Base-by-base conservation (phyloP, 1,140 invertebrate species). In the Drosophila jambulina region DNA sequence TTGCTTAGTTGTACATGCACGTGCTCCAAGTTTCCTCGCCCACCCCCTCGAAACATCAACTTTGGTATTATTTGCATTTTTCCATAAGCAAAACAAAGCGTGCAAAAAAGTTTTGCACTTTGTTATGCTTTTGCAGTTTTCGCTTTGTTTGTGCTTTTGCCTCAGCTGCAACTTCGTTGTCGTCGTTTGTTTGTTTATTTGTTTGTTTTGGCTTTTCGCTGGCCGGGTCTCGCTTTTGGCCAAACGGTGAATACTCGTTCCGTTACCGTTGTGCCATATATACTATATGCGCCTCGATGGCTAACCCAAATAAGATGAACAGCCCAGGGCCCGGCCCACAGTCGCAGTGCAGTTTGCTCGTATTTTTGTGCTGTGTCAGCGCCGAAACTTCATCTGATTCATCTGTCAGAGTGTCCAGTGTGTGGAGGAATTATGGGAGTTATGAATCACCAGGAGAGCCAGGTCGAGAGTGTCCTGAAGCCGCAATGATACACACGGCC, bases 271-370 rank as follows among this genome's bases (percentile, higher is more conserved):
- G 23, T 32, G 36, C 79, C 61, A 74, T 71, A 75, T 88, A 54
- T 29, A 51, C 29, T 90, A 54, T 36, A 64, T 64, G 4, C 34
- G 82, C 75, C 62, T 80, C 84, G 78, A 82, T 90, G 85, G 85
- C 69, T 90, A 88, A 88, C 85, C 84, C 85, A 88, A 90, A 88
- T 84, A 90, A 59, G 68, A 80, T 72, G 51, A 60, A 63, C 21
- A 58, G 49, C 21, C 36, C 23, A 43, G 46, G 42, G 63, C 69
- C 63, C 49, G 43, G 56, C 38, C 67, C 67, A 45, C 23, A n/a
- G 46, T 17, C 65, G 43, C 40, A 46, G 42, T 86, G 65, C 70
- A 71, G 68, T 60, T 72, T 34, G 34, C 13, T 49, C 27, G 27
- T n/a, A 45, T 54, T 60, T 74, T 85, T 81, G 2, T 71, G 79